These are phyloP conservation scores for Plebejus argus DNA, from an alignment of 2,888 invertebrate species.

Conservation along the genomic window DNA sequence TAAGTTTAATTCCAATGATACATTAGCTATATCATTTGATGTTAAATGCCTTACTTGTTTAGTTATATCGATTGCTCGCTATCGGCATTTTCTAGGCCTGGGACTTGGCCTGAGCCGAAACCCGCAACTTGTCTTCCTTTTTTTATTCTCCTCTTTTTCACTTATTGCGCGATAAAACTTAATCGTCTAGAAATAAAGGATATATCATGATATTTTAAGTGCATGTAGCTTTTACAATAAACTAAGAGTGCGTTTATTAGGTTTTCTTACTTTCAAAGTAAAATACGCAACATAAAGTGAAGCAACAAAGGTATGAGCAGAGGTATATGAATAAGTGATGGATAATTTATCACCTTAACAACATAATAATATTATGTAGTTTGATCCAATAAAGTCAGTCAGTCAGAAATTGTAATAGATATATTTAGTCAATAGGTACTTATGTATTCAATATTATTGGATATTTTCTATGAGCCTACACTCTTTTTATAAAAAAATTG, in stretches of 20 bases:
- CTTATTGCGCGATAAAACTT: constrained; percentile 35
- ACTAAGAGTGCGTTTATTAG: not conserved
- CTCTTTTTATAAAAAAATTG: no score
- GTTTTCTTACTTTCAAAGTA: not conserved
- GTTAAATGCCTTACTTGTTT: constrained; percentile 43
- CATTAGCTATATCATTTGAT: not conserved
- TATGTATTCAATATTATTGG: no score
- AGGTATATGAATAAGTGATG: not conserved
- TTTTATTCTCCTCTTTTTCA: constrained; percentile 38
- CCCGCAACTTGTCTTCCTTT: constrained; percentile 53
- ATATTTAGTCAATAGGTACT: no score
- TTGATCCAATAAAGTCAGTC: no score
- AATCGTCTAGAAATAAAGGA: not conserved
- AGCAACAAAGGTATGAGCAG: constrained; percentile 1
- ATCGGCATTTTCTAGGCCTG: constrained; percentile 43
- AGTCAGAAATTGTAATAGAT: no score
- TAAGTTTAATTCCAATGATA: constrained; percentile 49
- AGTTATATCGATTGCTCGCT: constrained; percentile 67
- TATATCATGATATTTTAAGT: not conserved
- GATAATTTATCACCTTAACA: not conserved
- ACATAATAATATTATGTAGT: no score
- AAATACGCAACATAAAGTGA: not conserved
- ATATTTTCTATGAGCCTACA: no score
- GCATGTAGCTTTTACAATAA: not conserved
- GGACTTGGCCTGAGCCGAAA: constrained; percentile 55